phyloP scores from a whole-genome alignment of 2,113 vertebrate species.

The Dicaeum eximium region DNA sequence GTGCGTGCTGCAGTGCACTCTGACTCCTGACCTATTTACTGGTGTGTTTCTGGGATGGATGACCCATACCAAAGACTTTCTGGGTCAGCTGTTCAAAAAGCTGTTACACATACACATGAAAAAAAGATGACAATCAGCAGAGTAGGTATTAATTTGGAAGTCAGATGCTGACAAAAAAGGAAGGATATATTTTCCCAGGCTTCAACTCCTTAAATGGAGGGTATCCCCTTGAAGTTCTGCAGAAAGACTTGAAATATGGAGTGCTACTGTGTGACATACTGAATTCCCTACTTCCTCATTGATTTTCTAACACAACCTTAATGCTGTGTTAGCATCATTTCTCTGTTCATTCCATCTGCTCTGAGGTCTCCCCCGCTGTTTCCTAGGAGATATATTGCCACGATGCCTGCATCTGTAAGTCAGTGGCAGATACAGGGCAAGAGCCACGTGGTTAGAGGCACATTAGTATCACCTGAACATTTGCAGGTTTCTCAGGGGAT shows the following conservation, averaged over 20 bases:
- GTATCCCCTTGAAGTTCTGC: not conserved
- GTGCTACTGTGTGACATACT: not conserved
- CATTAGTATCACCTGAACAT: conserved; percentile 12
- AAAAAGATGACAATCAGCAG: not conserved
- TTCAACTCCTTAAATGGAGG: not conserved
- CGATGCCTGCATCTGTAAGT: conserved; percentile 4
- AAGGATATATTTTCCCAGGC: not conserved
- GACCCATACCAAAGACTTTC: not conserved
- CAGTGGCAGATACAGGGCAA: conserved; percentile 37
- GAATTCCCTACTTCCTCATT: conserved; percentile 17
- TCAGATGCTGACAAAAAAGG: not conserved
- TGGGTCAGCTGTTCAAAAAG: not conserved
- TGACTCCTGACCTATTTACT: not conserved
- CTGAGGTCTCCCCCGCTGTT: conserved; percentile 41
- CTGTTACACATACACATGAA: not conserved
- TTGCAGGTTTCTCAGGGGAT: not conserved
- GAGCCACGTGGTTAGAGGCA: not conserved
- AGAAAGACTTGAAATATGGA: not conserved
- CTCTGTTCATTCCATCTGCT: conserved; percentile 41
- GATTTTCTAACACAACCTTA: conserved; percentile 49
- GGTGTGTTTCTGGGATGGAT: not conserved
- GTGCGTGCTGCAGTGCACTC: not conserved
- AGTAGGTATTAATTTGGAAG: not conserved
- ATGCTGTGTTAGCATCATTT: conserved; percentile 51
- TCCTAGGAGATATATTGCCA: conserved; percentile 51